Evolutionary conservation across 2,113 vertebrate genomes (phyloP).

Genomic region (Poeciliopsis prolifica): DNA sequence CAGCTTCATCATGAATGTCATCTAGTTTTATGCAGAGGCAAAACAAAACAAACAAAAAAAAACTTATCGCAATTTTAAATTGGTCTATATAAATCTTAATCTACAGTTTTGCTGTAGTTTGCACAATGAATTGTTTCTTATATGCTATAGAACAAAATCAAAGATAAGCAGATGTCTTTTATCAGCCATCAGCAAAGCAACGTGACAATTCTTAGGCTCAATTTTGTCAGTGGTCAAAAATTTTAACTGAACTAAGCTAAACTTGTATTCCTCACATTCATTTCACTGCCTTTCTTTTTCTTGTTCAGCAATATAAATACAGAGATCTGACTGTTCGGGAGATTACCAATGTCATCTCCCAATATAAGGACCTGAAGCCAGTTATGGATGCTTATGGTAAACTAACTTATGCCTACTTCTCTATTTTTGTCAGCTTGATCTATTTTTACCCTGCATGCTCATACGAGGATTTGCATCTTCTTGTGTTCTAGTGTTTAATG

Average conservation of each 20-base stretch:
- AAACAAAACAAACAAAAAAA: neutral
- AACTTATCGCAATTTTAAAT: neutral
- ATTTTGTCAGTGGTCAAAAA: neutral
- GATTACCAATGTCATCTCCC: constrained; percentile 89
- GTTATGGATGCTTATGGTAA: constrained; percentile 95
- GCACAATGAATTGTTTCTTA: neutral
- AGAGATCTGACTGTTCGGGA: constrained; percentile 95
- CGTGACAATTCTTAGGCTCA: neutral
- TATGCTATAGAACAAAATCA: neutral
- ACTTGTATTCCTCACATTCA: neutral
- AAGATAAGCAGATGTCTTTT: neutral
- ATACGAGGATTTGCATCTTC: constrained; percentile 1
- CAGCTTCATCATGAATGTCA: neutral
- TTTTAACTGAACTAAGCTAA: neutral
- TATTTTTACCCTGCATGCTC: neutral
- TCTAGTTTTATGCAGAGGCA: neutral
- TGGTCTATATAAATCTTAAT: neutral
- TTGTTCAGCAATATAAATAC: constrained; percentile 93
- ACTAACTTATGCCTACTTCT: neutral
- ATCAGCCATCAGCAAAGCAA: neutral
- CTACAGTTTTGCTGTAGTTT: neutral
- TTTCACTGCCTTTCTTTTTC: neutral
- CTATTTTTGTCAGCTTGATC: neutral
- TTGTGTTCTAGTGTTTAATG: constrained; percentile 91
- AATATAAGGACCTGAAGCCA: constrained; percentile 98